These are phyloP conservation scores for Allobates femoralis DNA, from an alignment of 2,797 vertebrate species.

Conservation along the genomic window DNA sequence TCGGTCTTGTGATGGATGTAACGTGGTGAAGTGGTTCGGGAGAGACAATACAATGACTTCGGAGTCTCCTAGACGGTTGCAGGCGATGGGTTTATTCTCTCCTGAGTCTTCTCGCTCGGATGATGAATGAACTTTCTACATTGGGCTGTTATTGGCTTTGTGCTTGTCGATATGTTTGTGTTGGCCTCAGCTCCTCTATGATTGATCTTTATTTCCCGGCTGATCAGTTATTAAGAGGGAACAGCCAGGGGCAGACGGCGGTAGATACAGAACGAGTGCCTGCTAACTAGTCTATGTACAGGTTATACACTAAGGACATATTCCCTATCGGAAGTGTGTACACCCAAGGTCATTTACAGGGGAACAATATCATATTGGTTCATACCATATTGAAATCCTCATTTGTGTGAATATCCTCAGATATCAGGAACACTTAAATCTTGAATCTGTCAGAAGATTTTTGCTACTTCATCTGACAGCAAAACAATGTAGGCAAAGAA, in stretches of 20 bases:
- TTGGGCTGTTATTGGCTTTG: constrained; percentile 82
- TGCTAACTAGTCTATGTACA: constrained; percentile 5
- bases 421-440: too few species aligned
- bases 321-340: neutral
- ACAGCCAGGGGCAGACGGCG: constrained; percentile 81
- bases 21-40: neutral
- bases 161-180: constrained; percentile 85
- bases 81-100: constrained; percentile 4
- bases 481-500: too few species aligned
- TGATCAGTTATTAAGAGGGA: constrained; percentile 83
- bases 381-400: too few species aligned
- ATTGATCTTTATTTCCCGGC: constrained; percentile 80
- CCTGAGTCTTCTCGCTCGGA: constrained; percentile 65
- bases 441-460: too few species aligned
- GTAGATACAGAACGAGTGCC: constrained; percentile 44
- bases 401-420: too few species aligned
- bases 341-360: neutral
- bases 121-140: constrained; percentile 79
- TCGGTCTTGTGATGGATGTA: neutral
- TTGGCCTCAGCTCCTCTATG: constrained; percentile 80
- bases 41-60: constrained; percentile 15
- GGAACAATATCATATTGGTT: too few species aligned
- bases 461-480: too few species aligned
- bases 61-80: neutral
- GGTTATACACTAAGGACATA: neutral